Evolutionary conservation across 2,888 invertebrate genomes (phyloP), one percentile per base, ranked within the genome.

Genomic region (Nasonia oneida): DNA sequence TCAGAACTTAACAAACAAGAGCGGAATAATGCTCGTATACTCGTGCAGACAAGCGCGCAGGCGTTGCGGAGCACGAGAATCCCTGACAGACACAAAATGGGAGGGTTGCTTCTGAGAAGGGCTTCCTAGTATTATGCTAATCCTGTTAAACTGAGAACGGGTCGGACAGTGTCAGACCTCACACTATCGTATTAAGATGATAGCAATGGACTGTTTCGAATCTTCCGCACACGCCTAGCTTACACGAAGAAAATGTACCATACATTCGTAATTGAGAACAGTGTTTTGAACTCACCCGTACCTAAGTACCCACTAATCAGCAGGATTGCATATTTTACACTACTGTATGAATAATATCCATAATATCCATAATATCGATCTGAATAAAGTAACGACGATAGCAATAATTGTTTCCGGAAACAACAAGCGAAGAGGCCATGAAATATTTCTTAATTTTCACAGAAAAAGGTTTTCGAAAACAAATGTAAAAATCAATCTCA

Each of bases 121-220:
- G 92, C 91, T 92, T 92, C 92, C 89, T 88, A 89, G 91, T 90
- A 92, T 92, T 92, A 92, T 91, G 90, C 89, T 92, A 92, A 92
- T 92, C 92, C 91, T 89, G 91, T 92, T 92, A 92, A 91, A 91
- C 89, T 89, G 90, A 90, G 91, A 91, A 89, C 90, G 89, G 92
- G 91, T 92, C 91, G 90, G 91, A 90, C 91, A 89, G 89, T 91
- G 89, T 89, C 88, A 90, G 90, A 91, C 91, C 90, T 73, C 39
- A 42, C 73, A 73, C 73, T 90, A 91, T 90, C 90, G 90, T 90
- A 91, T 91, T 91, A 91, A 91, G 92, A 91, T 90, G 90, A 91
- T 91, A 91, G 90, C 89, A 89, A 42, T 42, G 73, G 12, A 39
- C 73, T 73, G 73, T n/a, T 73, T 10, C 39, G 3, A 73, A 73